Conservation (phyloP, 2,888 invertebrate genomes). For the Archips xylosteana region DNA sequence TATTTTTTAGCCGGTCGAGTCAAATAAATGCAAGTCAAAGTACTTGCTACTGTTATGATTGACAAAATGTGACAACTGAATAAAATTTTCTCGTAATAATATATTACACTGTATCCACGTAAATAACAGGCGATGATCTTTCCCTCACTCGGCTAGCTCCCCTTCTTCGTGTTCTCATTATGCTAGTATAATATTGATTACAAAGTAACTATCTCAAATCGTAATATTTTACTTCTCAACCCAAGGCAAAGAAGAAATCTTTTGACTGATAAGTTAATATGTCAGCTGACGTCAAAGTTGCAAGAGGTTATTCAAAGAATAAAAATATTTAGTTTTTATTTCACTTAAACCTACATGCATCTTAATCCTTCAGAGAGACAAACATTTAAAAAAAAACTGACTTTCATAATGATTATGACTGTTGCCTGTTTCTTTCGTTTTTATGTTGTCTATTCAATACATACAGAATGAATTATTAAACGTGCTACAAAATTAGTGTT, state of each 20-base stretch:
- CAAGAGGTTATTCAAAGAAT: background rate
- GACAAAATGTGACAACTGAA: too few species aligned
- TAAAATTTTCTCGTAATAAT: too few species aligned
- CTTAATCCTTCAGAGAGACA: background rate
- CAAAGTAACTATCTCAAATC: background rate
- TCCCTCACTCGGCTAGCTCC: constrained; percentile 1
- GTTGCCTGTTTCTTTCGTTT: too few species aligned
- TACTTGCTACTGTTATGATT: background rate
- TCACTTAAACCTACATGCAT: background rate
- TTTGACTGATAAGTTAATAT: background rate
- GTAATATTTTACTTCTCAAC: background rate
- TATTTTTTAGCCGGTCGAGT: too few species aligned
- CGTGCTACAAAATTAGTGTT: too few species aligned
- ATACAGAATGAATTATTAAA: too few species aligned
- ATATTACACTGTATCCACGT: background rate
- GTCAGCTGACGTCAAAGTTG: background rate
- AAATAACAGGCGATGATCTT: constrained; percentile 3
- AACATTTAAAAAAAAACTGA: too few species aligned
- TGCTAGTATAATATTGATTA: background rate
- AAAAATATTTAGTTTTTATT: background rate
- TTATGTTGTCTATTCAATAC: too few species aligned
- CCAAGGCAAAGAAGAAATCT: background rate
- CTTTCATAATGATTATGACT: too few species aligned
- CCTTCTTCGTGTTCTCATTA: constrained; percentile 19
- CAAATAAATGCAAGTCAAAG: too few species aligned